phyloP scores from a whole-genome alignment of 2,888 invertebrate genomes.

The Choreutis nemorana region DNA sequence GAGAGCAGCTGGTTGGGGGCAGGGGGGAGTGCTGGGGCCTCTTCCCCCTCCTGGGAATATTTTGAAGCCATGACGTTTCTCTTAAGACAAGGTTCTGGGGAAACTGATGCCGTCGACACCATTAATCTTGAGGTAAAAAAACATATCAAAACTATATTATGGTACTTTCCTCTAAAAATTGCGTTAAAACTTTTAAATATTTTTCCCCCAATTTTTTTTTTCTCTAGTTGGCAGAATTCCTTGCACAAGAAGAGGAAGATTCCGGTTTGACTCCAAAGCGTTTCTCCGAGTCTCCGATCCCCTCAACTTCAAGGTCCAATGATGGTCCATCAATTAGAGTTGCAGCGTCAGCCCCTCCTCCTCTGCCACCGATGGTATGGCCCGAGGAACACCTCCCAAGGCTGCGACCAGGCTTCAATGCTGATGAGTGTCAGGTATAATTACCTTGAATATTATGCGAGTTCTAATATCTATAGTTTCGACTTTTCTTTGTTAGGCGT shows the following conservation, averaged over 20 bases:
- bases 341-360: constrained; percentile 37
- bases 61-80: constrained; percentile 48
- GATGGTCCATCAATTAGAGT: constrained; percentile 20
- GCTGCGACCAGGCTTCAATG: constrained; percentile 29
- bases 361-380: constrained; percentile 40
- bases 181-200: not conserved
- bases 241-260: constrained; percentile 48
- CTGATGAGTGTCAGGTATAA: constrained; percentile 51
- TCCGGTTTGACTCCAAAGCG: constrained; percentile 32
- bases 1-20: constrained; percentile 1
- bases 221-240: constrained; percentile 45
- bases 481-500: not conserved
- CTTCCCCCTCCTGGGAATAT: constrained; percentile 48
- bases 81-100: constrained; percentile 25
- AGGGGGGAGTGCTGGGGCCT: constrained; percentile 15
- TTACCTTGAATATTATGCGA: too few relatives aligned
- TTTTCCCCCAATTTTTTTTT: constrained; percentile 1
- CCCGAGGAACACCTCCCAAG: constrained; percentile 35
- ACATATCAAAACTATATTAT: too few relatives aligned
- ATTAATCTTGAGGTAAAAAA: constrained; percentile 54
- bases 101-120: constrained; percentile 33
- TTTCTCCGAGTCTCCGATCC: not conserved
- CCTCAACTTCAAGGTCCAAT: constrained; percentile 11
- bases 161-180: too few relatives aligned
- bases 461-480: not conserved